Evolutionary conservation across 2,797 vertebrate species (phyloP).

Genomic region (Sylvilagus floridanus): DNA sequence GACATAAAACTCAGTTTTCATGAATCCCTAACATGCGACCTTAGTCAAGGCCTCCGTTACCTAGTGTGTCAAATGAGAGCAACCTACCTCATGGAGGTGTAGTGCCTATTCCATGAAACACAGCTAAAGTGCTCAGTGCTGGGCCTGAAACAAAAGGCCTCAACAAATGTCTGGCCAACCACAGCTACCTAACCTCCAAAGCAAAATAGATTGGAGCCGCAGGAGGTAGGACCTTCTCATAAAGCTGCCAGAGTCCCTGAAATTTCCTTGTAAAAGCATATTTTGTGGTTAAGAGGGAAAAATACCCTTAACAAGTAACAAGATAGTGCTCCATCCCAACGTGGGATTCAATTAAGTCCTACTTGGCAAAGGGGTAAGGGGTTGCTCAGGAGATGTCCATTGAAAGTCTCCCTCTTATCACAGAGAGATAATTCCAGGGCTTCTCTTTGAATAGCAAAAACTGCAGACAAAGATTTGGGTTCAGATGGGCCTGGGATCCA

Average conservation of each 20-base stretch:
- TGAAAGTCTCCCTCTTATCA: not conserved
- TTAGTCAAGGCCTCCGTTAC: not conserved
- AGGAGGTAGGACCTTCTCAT: not conserved
- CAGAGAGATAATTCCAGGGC: not conserved
- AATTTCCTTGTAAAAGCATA: slow-evolving; percentile 41
- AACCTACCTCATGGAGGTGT: not conserved
- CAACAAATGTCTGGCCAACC: not conserved
- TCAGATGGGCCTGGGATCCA: not conserved
- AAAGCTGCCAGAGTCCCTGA: slow-evolving; percentile 13
- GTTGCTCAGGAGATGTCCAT: not conserved
- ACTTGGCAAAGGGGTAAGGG: not conserved
- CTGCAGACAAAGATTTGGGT: not conserved
- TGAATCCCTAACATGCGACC: not conserved
- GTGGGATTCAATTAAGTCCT: slow-evolving; percentile 17
- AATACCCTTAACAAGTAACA: slow-evolving; percentile 31
- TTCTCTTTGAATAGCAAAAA: slow-evolving; percentile 27
- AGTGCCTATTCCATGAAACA: slow-evolving; percentile 12
- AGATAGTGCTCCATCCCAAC: slow-evolving; percentile 37
- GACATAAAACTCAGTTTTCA: not conserved
- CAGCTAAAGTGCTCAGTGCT: not conserved
- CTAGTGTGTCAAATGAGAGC: slow-evolving; percentile 33
- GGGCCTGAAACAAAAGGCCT: not conserved
- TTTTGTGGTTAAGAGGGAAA: not conserved
- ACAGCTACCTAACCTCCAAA: slow-evolving; percentile 2
- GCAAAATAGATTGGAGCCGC: not conserved